Conservation (phyloP, 2,888 invertebrate species). For the Adelognathus sp. region DNA sequence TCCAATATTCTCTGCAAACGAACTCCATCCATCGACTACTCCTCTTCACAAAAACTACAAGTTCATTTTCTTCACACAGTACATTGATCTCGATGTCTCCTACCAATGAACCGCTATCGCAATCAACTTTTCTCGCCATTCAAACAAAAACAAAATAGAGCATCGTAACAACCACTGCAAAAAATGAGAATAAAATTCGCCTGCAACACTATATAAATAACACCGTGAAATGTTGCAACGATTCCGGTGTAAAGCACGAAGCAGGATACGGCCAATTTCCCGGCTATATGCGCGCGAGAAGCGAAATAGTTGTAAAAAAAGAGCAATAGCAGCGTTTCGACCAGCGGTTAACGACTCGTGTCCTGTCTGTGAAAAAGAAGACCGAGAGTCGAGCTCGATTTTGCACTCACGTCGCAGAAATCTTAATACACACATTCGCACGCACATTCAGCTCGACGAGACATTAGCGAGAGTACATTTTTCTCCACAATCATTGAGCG, state of each 20-base stretch:
- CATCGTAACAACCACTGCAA: slow-evolving; percentile 11
- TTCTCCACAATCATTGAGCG: slow-evolving; percentile 18
- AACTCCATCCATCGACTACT: too few species aligned
- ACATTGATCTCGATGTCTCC: slow-evolving; percentile 2
- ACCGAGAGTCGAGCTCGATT: not conserved
- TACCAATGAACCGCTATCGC: slow-evolving; percentile 13
- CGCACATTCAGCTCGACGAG: not conserved
- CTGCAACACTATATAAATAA: not conserved
- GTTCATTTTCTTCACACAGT: not conserved
- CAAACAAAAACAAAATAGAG: slow-evolving; percentile 3
- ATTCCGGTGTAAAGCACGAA: slow-evolving; percentile 8
- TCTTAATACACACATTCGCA: not conserved
- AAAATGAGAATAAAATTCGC: slow-evolving; percentile 11
- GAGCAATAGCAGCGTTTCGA: slow-evolving; percentile 13
- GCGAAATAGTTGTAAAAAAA: slow-evolving; percentile 19
- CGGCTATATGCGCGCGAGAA: slow-evolving; percentile 19
- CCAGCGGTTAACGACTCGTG: slow-evolving; percentile 47
- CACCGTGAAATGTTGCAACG: slow-evolving; percentile 15
- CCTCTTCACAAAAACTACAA: too few species aligned
- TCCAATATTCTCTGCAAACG: too few species aligned
- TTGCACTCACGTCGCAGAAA: not conserved
- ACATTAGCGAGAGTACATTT: not conserved
- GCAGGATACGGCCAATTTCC: slow-evolving; percentile 45
- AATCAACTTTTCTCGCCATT: not conserved
- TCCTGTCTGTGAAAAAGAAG: not conserved